phyloP scores from a whole-genome alignment of 2,797 vertebrate species.

The Pangasius sanitwongsei region DNA sequence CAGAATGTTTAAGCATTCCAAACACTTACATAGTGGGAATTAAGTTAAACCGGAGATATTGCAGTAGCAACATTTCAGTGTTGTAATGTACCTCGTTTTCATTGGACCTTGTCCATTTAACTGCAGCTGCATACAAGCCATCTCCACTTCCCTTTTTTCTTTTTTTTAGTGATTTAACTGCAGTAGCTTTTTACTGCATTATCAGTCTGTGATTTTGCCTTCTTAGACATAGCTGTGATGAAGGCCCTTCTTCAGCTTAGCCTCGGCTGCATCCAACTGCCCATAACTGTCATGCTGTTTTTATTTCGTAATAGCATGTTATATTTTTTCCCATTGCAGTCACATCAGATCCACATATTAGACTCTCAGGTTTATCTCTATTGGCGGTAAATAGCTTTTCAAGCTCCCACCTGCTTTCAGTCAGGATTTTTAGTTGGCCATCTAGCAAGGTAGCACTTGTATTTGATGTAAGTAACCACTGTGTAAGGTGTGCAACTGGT shows the following conservation, averaged over 20 bases:
- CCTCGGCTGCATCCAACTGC: not conserved
- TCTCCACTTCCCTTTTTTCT: not conserved
- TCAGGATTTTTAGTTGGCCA: not conserved
- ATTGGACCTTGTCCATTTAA: not conserved
- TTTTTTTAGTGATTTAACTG: not conserved
- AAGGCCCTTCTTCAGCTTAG: not conserved
- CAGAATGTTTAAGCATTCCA: not conserved
- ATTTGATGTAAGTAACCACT: not conserved
- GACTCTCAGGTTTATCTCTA: not conserved
- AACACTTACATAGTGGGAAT: not conserved
- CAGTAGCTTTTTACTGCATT: not conserved
- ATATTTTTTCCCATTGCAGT: not conserved
- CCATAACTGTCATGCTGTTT: not conserved
- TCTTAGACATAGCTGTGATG: not conserved
- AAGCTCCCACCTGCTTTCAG: not conserved
- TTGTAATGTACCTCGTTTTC: not conserved
- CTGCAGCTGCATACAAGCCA: not conserved
- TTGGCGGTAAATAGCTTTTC: constrained; percentile 1
- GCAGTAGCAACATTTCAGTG: not conserved
- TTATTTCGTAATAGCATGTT: not conserved
- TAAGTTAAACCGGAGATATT: not conserved
- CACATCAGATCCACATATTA: constrained; percentile 1
- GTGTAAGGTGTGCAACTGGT: not conserved
- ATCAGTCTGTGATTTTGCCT: not conserved
- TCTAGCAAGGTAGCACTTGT: not conserved